Evolutionary conservation across 2,888 invertebrate species (phyloP), one percentile per base, ranked within the genome.

Genomic region (Erebia aethiops): DNA sequence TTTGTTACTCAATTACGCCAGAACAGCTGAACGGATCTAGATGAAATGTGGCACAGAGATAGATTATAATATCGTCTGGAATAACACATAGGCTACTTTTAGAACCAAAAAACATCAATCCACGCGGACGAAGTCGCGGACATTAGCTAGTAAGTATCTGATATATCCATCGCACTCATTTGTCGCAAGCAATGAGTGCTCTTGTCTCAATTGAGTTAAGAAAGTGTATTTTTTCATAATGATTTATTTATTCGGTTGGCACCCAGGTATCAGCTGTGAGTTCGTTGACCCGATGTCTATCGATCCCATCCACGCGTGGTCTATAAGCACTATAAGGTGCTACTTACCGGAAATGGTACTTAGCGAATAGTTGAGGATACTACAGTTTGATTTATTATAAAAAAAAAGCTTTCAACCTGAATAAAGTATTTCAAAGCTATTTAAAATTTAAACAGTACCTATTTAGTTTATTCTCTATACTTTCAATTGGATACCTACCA

Each of bases 271-370:
- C 81, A 81, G 78, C 75, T 75, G 78, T 74, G 77, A 74, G 83
- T 79, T 81, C 83, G 76, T 74, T 76, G 83, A 82, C 82, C 76
- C 73, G 69, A 75, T 79, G 78, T 75, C 79, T 84, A 89, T 88
- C 86, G 89, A 89, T 88, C 86, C 77, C 85, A 85, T 83, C 85
- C 87, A 86, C 81, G 82, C 82, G 81, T 82, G 80, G 74, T 71
- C 35, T 35, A 35, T 35, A 35, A 35, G 35, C 35, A 65, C 74
- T 62, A 67, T 72, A 71, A 62, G 61, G 63, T 56, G 18, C 56
- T 56, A 54, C 66, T 57, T 18, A 57, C 21, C 18, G 66, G 21
- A 66, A 57, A 57, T 46, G 21, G 21, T 56, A 41, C 64, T 64
- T 54, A 26, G 26, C 52, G n/a, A 51, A 26, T 62, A 35, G 18